Base-by-base conservation (phyloP, 2,113 vertebrate species). In the Notarius lentiginosus region DNA sequence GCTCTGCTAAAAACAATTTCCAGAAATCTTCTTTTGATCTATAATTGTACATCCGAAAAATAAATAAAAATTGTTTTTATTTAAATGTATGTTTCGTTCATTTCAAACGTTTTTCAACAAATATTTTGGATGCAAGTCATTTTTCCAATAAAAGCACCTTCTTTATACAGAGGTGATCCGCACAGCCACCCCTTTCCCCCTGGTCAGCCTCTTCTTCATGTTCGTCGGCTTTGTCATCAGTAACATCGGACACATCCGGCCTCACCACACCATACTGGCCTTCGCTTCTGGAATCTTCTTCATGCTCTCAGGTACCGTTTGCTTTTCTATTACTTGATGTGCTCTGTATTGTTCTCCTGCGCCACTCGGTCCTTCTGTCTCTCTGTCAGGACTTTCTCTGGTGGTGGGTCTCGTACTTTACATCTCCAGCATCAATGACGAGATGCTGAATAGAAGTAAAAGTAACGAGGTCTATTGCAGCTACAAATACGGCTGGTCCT, bases 181-280 rank as follows among this genome's bases (percentile, higher is more conserved):
- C 9, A 99, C 97, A 0, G 96, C 97, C 88, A 98, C 97, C 0
- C 98, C 98, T 0, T 99, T 99, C 94, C 98, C 98, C 0, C 94
- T 99, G 92, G 97, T 99, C 94, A 99, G 98, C 92, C 96, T 99
- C 84, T 97, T 99, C 94, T 98, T 99, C 93, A 99, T 99, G 97
- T 98, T 99, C 94, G 97, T 99, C 0, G 98, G 97, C 30, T 99
- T 99, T 89, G 97, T 99, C 73, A 95, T 99, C 84, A 99, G 95
- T 92, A 99, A 99, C 93, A 96, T 99, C 0, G 97, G 98, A 68
- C 75, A 88, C 73, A 55, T 85, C 7, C 84, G 58, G 17, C 65
- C 84, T 9, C 84, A 83, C 61, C 82, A 24, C 89, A 77, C 84
- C 60, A 65, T 84, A 53, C 56, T 99, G 1, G 97, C 97, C 84